These are phyloP conservation scores for Lysandra bellargus DNA, from an alignment of 2,888 invertebrate species.

Conservation along the genomic window DNA sequence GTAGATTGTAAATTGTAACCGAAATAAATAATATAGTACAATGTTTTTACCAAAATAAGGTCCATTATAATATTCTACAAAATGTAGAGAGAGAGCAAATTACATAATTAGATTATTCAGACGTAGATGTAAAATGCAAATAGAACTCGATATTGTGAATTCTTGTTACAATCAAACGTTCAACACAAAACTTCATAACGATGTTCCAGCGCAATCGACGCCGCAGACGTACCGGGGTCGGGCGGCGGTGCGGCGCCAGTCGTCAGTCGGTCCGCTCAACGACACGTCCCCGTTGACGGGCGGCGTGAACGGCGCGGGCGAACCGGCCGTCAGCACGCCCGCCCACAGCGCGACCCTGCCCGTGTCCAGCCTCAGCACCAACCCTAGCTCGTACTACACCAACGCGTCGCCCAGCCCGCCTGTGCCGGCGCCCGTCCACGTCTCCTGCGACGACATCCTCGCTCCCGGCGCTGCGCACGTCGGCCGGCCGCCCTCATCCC, in stretches of 20 bases:
- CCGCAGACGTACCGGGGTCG: conserved; percentile 81
- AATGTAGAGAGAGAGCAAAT: not conserved
- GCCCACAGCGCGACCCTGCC: conserved; percentile 76
- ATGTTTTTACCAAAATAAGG: not conserved
- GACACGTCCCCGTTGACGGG: conserved; percentile 76
- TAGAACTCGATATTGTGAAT: not conserved
- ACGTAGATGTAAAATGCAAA: not conserved
- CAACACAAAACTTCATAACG: not conserved
- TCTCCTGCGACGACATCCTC: conserved; percentile 74
- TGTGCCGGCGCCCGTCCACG: conserved; percentile 64
- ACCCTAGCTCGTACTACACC: conserved; percentile 81
- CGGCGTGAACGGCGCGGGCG: conserved; percentile 55
- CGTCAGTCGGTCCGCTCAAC: conserved; percentile 81
- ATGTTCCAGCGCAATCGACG: conserved; percentile 81
- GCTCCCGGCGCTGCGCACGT: conserved; percentile 59
- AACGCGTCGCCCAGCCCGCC: conserved; percentile 83
- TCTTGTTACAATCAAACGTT: not conserved
- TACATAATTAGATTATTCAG: not conserved
- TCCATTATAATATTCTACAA: not conserved
- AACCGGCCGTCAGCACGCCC: conserved; percentile 70
- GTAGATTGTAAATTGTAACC: not conserved
- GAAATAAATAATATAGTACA: not conserved
- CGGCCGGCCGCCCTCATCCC: conserved; percentile 64
- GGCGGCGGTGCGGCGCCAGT: conserved; percentile 81
- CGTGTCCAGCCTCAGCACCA: conserved; percentile 77